Percentiles rank a stretch among this genome's conserved stretches.
Conservation (phyloP, 35 echinoderm and acorn worm species). For the Lytechinus pictus region DNA sequence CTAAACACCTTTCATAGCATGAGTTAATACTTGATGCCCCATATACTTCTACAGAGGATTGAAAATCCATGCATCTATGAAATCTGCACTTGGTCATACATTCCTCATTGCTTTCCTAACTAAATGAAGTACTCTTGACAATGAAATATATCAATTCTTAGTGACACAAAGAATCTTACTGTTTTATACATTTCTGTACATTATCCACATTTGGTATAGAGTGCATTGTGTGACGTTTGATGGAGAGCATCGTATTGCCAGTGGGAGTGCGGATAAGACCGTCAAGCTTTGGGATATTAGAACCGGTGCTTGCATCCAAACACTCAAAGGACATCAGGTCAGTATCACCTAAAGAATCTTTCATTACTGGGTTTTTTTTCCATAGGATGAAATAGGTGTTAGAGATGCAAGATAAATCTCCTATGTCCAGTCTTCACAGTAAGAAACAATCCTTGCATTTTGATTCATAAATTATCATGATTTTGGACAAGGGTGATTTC, state of each 20-base stretch:
- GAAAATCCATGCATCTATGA: neutral
- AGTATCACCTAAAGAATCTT: neutral
- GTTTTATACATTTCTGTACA: neutral
- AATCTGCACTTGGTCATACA: neutral
- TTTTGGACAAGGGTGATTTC: too few relatives aligned
- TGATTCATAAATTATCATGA: too few relatives aligned
- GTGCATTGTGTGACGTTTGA: constrained; percentile 89
- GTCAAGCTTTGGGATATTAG: constrained; percentile 85
- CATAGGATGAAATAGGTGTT: too few relatives aligned
- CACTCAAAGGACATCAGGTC: constrained; percentile 92
- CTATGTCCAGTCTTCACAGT: too few relatives aligned
- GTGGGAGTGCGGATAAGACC: constrained; percentile 85
- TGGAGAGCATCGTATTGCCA: constrained; percentile 81
- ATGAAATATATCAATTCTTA: neutral
- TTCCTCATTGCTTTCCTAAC: too few relatives aligned
- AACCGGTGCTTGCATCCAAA: constrained; percentile 70
- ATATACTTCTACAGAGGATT: too few relatives aligned
- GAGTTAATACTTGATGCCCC: too few relatives aligned
- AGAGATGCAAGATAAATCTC: too few relatives aligned
- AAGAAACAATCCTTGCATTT: too few relatives aligned
- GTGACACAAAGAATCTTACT: neutral
- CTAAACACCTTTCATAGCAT: too few relatives aligned
- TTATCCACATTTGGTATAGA: constrained; percentile 40
- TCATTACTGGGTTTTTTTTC: too few relatives aligned
- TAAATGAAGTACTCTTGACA: neutral